phyloP scores from a whole-genome alignment of 2,113 vertebrate genomes.

The Aleadryas rufinucha region DNA sequence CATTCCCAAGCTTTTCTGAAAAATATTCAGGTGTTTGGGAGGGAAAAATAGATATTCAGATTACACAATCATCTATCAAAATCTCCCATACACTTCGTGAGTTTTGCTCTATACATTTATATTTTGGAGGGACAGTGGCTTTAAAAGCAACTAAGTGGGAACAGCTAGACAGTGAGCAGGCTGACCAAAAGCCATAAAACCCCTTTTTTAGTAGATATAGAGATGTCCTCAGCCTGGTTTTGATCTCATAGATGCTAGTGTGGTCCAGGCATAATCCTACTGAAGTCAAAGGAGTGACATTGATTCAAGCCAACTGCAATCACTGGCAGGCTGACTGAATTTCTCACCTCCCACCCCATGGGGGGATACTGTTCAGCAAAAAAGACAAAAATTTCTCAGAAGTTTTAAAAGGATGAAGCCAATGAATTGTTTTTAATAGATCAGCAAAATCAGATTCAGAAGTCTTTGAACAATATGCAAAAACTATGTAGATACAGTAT shows the following conservation, averaged over 20 bases:
- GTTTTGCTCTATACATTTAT: neutral
- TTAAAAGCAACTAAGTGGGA: neutral
- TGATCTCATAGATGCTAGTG: neutral
- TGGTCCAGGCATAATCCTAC: neutral
- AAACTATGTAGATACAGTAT: neutral
- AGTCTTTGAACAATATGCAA: neutral
- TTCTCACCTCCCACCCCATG: neutral
- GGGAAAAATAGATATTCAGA: neutral
- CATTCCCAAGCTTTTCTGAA: neutral
- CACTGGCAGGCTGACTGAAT: constrained; percentile 1
- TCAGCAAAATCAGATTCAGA: neutral
- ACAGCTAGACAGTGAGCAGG: neutral
- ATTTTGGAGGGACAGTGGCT: neutral
- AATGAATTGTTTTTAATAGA: neutral
- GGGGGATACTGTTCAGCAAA: neutral
- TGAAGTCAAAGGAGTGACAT: constrained; percentile 9
- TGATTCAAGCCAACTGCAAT: constrained; percentile 19
- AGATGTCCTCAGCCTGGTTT: neutral
- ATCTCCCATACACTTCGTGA: neutral
- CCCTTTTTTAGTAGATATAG: neutral
- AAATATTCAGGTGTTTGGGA: neutral
- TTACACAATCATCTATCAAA: neutral
- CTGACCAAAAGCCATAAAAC: neutral
- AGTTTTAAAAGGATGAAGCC: neutral
- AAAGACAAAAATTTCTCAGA: neutral